Conservation (phyloP, 1,140 invertebrate genomes). For the Chymomyza costata region DNA sequence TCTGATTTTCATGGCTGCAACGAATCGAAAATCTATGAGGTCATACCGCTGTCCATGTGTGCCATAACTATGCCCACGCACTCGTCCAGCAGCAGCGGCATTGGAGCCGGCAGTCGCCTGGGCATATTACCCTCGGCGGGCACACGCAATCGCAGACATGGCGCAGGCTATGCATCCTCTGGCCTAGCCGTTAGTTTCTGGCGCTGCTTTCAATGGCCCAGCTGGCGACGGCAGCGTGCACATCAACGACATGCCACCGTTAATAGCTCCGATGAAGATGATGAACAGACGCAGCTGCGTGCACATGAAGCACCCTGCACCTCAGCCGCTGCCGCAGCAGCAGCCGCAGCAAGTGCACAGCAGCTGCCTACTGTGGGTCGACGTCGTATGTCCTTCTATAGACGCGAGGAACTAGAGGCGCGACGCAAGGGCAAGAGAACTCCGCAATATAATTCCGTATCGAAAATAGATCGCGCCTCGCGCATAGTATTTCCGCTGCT, state of each 20-base stretch:
- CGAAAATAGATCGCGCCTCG: constrained; percentile 86
- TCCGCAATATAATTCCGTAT: constrained; percentile 85
- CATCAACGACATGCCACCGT: constrained; percentile 25
- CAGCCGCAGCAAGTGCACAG: constrained; percentile 37
- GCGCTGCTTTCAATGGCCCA: constrained; percentile 48
- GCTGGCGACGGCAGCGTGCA: constrained; percentile 21
- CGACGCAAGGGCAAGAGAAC: constrained; percentile 77
- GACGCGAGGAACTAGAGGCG: constrained; percentile 69
- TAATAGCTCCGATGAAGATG: constrained; percentile 51
- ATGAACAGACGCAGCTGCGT: constrained; percentile 59
- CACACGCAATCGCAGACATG: constrained; percentile 48
- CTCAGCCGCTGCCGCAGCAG: constrained; percentile 42
- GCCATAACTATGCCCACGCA: constrained; percentile 54
- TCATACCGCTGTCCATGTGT: constrained; percentile 69
- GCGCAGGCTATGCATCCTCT: neutral
- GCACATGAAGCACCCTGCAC: constrained; percentile 44
- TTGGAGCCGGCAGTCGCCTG: constrained; percentile 29
- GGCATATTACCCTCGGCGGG: constrained; percentile 43
- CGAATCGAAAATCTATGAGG: constrained; percentile 67
- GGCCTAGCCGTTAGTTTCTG: constrained; percentile 19
- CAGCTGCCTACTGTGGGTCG: constrained; percentile 33
- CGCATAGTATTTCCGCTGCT: constrained; percentile 85
- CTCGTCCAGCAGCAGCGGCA: constrained; percentile 19
- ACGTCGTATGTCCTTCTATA: constrained; percentile 65
- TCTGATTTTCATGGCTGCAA: constrained; percentile 60